phyloP scores from a whole-genome alignment of 2,888 invertebrate genomes.

The Dendrolimus houi region DNA sequence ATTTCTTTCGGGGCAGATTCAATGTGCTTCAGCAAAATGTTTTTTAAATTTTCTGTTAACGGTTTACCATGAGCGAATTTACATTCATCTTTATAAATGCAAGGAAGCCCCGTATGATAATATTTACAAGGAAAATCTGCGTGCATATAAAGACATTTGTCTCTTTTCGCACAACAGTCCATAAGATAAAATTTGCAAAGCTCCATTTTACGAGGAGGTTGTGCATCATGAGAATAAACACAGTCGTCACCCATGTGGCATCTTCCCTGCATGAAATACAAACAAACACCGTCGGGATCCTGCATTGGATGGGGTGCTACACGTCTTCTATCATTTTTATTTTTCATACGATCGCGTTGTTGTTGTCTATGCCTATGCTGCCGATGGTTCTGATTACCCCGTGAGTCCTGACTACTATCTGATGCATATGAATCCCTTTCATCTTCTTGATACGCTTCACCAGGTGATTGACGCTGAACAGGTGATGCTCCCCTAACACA shows the following conservation, averaged over 20 bases:
- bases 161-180: constrained; percentile 96
- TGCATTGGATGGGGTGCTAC: constrained; percentile 77
- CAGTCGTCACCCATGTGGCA: constrained; percentile 91
- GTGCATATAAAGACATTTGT: constrained; percentile 97
- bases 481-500: constrained; percentile 88
- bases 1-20: constrained; percentile 95
- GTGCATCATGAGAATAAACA: constrained; percentile 89
- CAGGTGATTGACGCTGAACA: constrained; percentile 43
- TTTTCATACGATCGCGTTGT: constrained; percentile 68
- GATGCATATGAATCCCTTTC: constrained; percentile 72
- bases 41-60: constrained; percentile 85
- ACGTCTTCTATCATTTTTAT: constrained; percentile 69
- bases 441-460: constrained; percentile 61
- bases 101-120: constrained; percentile 94
- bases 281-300: constrained; percentile 84
- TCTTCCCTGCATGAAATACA: constrained; percentile 92
- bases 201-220: constrained; percentile 91
- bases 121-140: constrained; percentile 98
- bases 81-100: constrained; percentile 88
- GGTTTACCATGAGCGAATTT: constrained; percentile 95
- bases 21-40: constrained; percentile 82
- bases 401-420: constrained; percentile 74
- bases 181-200: constrained; percentile 97
- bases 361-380: constrained; percentile 51
- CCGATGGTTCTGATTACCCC: constrained; percentile 65